phyloP scores from a whole-genome alignment of 2,113 vertebrate species.

The Microtus oregoni region DNA sequence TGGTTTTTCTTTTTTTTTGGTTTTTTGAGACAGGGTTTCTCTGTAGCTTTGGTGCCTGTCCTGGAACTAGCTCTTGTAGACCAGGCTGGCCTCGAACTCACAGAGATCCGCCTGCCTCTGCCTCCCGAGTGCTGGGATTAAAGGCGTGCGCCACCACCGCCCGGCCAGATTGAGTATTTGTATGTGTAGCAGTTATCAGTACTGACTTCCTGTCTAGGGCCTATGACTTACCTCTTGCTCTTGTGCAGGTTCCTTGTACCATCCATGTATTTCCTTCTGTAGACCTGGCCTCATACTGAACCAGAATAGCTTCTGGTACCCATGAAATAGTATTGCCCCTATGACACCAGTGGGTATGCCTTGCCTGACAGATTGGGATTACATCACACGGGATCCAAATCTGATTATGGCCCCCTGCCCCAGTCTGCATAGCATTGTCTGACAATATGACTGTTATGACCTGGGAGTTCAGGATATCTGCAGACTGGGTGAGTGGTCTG shows the following conservation, averaged over 20 bases:
- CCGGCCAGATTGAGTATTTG: too few species aligned
- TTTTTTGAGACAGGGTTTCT: too few species aligned
- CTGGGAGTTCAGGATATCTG: background rate
- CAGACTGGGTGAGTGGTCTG: background rate
- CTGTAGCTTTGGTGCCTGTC: too few species aligned
- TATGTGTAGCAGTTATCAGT: too few species aligned
- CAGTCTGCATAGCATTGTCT: background rate
- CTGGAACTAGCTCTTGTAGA: too few species aligned
- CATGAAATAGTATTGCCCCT: background rate
- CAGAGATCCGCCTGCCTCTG: too few species aligned
- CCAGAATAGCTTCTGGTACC: background rate
- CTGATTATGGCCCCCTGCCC: background rate
- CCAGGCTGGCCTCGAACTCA: too few species aligned
- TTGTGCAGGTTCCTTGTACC: background rate
- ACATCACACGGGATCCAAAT: background rate
- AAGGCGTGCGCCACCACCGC: too few species aligned
- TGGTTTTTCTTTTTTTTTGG: too few species aligned
- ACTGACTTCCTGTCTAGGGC: background rate
- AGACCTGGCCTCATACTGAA: background rate
- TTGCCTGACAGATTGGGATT: background rate
- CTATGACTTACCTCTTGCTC: background rate
- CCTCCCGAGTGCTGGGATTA: too few species aligned
- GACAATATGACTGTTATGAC: background rate
- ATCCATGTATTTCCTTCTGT: background rate
- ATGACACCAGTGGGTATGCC: background rate